Evolutionary conservation across 2,888 invertebrate genomes (phyloP), one percentile per base, ranked within the genome.

Genomic region (Lissonota sp.): DNA sequence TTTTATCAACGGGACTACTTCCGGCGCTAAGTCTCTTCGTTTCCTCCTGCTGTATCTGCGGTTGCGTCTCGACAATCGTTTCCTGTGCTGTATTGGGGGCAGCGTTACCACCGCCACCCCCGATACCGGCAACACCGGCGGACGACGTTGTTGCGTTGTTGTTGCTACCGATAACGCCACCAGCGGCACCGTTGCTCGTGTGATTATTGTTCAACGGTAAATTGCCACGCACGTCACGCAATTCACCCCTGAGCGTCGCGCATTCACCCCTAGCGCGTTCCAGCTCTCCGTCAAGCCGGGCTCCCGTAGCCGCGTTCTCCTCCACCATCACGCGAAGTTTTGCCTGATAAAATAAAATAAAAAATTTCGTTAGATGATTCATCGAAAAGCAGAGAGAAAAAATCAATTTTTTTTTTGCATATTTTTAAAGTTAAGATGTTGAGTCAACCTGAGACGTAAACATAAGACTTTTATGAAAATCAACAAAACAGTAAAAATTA

Each of bases 311-410:
- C 88, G 93, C 93, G 94, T 97, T 97, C 94, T 97, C 97, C 93
- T 97, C 97, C 91, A 97, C 97, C 97, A 97, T 97, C 94, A 96
- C 97, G 94, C 96, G 95, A 92, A 96, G 95, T 94, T 96, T 96
- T 93, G 95, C 95, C 95, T 96, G 46, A 75, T 51, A 51, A 4
- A 72, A 14, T 49, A 73, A 78, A 72, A 53, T 8, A 69, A 2
- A n/a, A 57, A 58, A 6, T 37, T 46, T 3, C 26, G 69, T 63
- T 42, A 37, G 40, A 39, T 3, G 16, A n/a, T 62, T 70, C 44
- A 44, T 4, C 44, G 1, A 4, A 10, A 44, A 44, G 6, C 1
- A 44, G 44, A 44, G 4, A 44, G 44, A 5, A 5, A 42, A n/a
- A 42, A 5, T 42, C 42, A 5, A 42, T 42, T 42, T 42, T 42